phyloP scores from a whole-genome alignment of 1,140 invertebrate genomes.

The Chironomus tepperi region DNA sequence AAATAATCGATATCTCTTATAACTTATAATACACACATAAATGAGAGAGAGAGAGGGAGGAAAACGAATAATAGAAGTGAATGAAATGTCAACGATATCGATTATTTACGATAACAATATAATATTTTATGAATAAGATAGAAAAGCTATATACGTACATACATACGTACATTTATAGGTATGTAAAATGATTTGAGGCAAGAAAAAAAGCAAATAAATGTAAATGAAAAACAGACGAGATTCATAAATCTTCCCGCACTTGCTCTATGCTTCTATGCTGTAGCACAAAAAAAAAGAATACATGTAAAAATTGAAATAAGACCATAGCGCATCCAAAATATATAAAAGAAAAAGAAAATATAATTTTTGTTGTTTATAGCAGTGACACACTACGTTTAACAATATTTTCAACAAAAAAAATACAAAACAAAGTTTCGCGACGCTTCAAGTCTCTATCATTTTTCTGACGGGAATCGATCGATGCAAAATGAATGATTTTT shows the following conservation, averaged over 20 bases:
- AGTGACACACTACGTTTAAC: no score
- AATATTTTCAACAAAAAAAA: no score
- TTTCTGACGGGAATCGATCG: no score
- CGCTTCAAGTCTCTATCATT: no score
- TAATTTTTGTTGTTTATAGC: no score
- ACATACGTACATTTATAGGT: no score
- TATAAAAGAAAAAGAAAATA: no score
- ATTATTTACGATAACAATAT: constrained; percentile 15
- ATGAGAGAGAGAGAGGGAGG: not conserved
- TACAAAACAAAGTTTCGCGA: not conserved
- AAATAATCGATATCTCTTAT: constrained; percentile 14
- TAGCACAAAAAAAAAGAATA: not conserved
- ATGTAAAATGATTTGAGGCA: no score
- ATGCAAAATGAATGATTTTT: not conserved
- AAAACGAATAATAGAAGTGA: not conserved
- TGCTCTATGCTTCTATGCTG: not conserved
- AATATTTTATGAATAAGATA: constrained; percentile 1
- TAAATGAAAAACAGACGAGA: not conserved
- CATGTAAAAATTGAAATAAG: not conserved
- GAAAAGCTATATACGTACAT: not conserved
- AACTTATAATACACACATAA: not conserved
- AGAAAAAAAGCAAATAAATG: not conserved
- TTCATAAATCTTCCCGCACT: not conserved
- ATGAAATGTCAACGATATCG: constrained; percentile 12
- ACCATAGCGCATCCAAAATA: no score